phyloP scores from a whole-genome alignment of 2,888 invertebrate genomes.

The Tenthredo mesomela region DNA sequence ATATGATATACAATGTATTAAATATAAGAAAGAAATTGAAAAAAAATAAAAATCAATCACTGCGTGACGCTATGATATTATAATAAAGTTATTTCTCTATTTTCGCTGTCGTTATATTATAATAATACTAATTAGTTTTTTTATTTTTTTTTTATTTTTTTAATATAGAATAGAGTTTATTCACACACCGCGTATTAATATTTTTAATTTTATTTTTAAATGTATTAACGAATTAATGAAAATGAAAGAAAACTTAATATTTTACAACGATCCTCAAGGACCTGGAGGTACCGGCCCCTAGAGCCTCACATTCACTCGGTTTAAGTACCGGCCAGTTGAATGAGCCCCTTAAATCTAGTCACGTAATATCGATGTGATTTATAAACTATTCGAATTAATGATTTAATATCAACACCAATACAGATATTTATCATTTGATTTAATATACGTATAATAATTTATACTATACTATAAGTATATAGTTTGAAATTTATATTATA shows the following conservation, averaged over 20 bases:
- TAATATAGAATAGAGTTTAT: background rate
- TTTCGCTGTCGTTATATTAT: too few species aligned
- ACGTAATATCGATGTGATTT: background rate
- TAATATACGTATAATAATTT: too few species aligned
- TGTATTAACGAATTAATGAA: background rate
- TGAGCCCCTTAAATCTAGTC: background rate
- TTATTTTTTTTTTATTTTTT: too few species aligned
- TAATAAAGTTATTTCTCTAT: too few species aligned
- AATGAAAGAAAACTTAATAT: background rate
- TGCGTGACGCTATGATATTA: too few species aligned
- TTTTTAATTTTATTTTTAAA: background rate
- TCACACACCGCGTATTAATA: background rate
- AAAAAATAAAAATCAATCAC: too few species aligned
- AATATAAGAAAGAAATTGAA: too few species aligned
- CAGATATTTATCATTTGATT: background rate
- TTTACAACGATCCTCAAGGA: conserved; percentile 3
- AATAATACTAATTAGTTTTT: too few species aligned
- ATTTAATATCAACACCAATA: background rate
- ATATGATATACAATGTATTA: too few species aligned
- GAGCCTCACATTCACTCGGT: conserved; percentile 1
- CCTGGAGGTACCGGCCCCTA: background rate
- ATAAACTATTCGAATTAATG: background rate
- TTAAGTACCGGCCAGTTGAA: background rate
- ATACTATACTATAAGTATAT: background rate
- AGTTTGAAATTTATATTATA: too few species aligned